Percentiles rank a stretch among this genome's conserved stretches.
These are phyloP conservation scores for Toxotes chatareus DNA, from an alignment of 2,113 vertebrate species.

Conservation along the genomic window DNA sequence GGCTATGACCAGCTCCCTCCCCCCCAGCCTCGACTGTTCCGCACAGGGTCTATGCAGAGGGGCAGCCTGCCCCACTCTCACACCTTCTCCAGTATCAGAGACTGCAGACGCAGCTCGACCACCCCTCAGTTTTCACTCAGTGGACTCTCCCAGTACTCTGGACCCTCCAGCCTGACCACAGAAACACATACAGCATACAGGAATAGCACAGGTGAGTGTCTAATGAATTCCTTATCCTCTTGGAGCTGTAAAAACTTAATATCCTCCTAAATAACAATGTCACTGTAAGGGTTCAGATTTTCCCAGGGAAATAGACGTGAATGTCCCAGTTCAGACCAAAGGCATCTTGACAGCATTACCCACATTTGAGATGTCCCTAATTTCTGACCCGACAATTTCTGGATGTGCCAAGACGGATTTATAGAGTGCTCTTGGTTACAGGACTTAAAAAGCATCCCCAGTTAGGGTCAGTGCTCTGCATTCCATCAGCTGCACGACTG, in stretches of 20 bases:
- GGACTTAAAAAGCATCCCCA: conserved; percentile 11
- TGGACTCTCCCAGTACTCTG: conserved; percentile 86
- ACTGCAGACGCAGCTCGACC: conserved; percentile 90
- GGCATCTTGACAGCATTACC: conserved; percentile 22
- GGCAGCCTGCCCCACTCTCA: conserved; percentile 92
- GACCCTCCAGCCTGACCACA: conserved; percentile 85
- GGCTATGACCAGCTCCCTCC: conserved; percentile 94
- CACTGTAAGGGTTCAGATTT: background rate
- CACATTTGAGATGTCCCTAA: background rate
- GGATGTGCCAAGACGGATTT: conserved; percentile 29
- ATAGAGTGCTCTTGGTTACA: conserved; percentile 13
- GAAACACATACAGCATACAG: conserved; percentile 86
- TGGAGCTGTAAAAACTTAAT: background rate
- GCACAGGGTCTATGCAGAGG: conserved; percentile 90
- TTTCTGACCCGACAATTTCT: conserved; percentile 5
- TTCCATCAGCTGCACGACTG: background rate
- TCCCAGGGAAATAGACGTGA: background rate
- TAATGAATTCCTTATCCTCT: background rate
- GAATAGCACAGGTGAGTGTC: conserved; percentile 88
- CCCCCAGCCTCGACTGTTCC: conserved; percentile 92
- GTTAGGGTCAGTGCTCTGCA: background rate
- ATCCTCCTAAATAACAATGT: background rate
- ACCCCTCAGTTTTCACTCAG: conserved; percentile 89
- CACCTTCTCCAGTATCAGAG: conserved; percentile 95
- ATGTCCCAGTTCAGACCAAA: conserved; percentile 1